Evolutionary conservation across 2,888 invertebrate species (phyloP).

Genomic region (Anagyrus pseudococci): DNA sequence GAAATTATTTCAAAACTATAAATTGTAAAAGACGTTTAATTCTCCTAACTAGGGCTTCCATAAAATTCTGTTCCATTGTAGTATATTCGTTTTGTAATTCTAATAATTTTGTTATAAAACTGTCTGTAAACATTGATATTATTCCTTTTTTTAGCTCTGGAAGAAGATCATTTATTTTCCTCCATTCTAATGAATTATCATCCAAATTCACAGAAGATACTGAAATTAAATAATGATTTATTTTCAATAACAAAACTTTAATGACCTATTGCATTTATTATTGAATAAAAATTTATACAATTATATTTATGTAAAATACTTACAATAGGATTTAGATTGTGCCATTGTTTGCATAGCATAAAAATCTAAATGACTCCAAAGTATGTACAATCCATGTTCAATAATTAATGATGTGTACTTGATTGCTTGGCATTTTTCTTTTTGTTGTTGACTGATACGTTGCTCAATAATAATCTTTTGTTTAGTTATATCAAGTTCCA

Average conservation of each 20-base stretch:
- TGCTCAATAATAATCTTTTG: conserved; percentile 59
- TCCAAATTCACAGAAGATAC: conserved; percentile 48
- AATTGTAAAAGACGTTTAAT: conserved; percentile 83
- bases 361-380: conserved; percentile 80
- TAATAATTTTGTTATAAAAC: conserved; percentile 77
- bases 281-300: conserved; percentile 2
- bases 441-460: conserved; percentile 64
- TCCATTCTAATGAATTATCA: conserved; percentile 61
- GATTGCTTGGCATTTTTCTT: conserved; percentile 68
- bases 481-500: conserved; percentile 54
- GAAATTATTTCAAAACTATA: conserved; percentile 67
- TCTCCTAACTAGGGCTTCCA: conserved; percentile 77
- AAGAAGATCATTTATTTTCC: conserved; percentile 69
- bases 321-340: conserved; percentile 51
- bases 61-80: conserved; percentile 72
- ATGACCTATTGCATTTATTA: background rate
- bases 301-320: too few species aligned
- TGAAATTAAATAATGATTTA: conserved; percentile 34
- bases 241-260: background rate
- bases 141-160: conserved; percentile 75
- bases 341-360: conserved; percentile 72
- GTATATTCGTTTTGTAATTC: conserved; percentile 74
- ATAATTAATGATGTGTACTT: conserved; percentile 72
- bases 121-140: conserved; percentile 77
- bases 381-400: conserved; percentile 75